Evolutionary conservation across 2,797 vertebrate genomes (phyloP).

Genomic region (Parotocinclus haroldoi): DNA sequence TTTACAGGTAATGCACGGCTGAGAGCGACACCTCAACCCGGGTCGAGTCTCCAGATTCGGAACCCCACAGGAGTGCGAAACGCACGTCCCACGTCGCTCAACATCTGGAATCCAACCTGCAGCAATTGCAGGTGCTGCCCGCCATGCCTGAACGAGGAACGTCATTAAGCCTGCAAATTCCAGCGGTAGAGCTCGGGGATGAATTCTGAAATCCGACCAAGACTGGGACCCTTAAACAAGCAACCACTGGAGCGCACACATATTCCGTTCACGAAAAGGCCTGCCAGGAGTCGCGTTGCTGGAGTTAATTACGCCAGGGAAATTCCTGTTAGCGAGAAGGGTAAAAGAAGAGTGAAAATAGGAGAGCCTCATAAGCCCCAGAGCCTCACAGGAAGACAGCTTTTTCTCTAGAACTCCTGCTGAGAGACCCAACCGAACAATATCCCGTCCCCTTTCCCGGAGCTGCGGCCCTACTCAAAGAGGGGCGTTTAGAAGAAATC

Average conservation of each 20-base stretch:
- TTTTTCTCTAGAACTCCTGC: constrained; percentile 19
- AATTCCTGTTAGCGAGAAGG: constrained; percentile 10
- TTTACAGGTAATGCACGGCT: constrained; percentile 28
- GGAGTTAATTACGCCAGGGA: constrained; percentile 26
- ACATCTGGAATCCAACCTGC: constrained; percentile 40
- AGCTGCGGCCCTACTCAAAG: constrained; percentile 24
- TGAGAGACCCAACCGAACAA: constrained; percentile 16
- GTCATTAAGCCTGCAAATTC: constrained; percentile 39
- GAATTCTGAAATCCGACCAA: constrained; percentile 33
- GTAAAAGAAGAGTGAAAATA: constrained; percentile 11
- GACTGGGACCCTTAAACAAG: constrained; percentile 27
- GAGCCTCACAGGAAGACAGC: constrained; percentile 35
- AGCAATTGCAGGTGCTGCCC: constrained; percentile 44
- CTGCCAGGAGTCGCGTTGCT: constrained; percentile 26
- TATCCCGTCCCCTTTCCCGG: constrained; percentile 21
- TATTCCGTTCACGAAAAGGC: constrained; percentile 4
- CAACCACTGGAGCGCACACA: constrained; percentile 7
- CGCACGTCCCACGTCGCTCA: constrained; percentile 8
- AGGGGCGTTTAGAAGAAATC: constrained; percentile 10
- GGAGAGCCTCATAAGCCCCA: not conserved
- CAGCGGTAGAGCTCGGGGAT: constrained; percentile 18
- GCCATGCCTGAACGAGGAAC: constrained; percentile 29
- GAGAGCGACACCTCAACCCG: constrained; percentile 2
- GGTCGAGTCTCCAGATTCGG: not conserved
- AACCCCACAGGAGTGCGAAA: constrained; percentile 15